Evolutionary conservation across 2,113 vertebrate species (phyloP).

Genomic region (Gobius niger): DNA sequence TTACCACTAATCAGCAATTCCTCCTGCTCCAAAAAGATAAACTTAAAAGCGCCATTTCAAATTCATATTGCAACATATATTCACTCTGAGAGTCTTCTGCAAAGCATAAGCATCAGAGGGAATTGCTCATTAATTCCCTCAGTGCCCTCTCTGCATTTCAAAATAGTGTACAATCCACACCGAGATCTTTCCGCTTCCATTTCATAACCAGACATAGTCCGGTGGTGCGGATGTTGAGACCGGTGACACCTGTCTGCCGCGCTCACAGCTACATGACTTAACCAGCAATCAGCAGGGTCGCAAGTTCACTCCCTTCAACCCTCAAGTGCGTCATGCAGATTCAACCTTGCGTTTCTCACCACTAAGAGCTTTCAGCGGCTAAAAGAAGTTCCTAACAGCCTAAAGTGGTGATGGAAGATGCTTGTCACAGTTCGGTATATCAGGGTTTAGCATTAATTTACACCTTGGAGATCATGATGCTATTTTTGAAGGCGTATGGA

Average conservation of each 20-base stretch:
- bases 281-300: slow-evolving; percentile 1
- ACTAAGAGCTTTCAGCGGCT: slow-evolving; percentile 11
- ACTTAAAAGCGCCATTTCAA: slow-evolving; percentile 9
- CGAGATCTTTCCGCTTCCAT: not conserved
- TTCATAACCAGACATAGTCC: not conserved
- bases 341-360: slow-evolving; percentile 15
- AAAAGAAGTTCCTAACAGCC: slow-evolving; percentile 8
- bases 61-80: slow-evolving; percentile 7
- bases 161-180: slow-evolving; percentile 9
- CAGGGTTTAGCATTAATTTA: slow-evolving; percentile 34
- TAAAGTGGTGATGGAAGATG: slow-evolving; percentile 24
- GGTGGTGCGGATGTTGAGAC: not conserved
- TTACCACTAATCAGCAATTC: slow-evolving; percentile 18
- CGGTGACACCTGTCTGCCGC: slow-evolving; percentile 3
- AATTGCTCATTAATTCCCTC: slow-evolving; percentile 18
- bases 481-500: slow-evolving; percentile 34
- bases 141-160: slow-evolving; percentile 5
- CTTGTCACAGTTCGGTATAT: slow-evolving; percentile 36
- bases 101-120: slow-evolving; percentile 10
- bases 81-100: slow-evolving; percentile 4
- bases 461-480: slow-evolving; percentile 35
- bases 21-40: not conserved
- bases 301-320: slow-evolving; percentile 5
- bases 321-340: not conserved
- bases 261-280: slow-evolving; percentile 10